Evolutionary conservation across 1,140 invertebrate genomes (phyloP).

Genomic region (Samia ricini): DNA sequence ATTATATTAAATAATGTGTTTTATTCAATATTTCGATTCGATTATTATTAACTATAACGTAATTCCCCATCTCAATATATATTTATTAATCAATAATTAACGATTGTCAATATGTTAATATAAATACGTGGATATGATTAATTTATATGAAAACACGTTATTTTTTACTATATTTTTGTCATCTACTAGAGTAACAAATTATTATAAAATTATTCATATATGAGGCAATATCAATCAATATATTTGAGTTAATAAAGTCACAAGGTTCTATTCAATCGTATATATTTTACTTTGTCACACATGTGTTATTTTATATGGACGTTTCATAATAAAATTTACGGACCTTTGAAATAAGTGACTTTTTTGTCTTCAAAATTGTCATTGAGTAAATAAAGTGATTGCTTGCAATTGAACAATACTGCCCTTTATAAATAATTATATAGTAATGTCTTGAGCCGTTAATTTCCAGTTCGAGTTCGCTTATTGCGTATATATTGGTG

Average conservation of each 20-base stretch:
- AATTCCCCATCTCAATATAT: neutral
- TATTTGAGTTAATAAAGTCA: conserved; percentile 18
- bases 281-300: neutral
- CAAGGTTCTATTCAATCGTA: conserved; percentile 13
- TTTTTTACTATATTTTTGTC: conserved; percentile 12
- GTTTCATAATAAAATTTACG: neutral
- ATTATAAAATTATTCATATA: conserved; percentile 20
- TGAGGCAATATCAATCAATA: conserved; percentile 26
- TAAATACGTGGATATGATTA: conserved; percentile 13
- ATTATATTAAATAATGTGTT: neutral
- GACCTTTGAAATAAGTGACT: neutral
- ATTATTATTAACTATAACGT: conserved; percentile 1
- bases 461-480: no score
- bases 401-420: no score
- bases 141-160: conserved; percentile 13
- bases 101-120: conserved; percentile 18
- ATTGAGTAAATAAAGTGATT: no score
- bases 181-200: conserved; percentile 1
- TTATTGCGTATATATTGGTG: no score
- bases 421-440: no score
- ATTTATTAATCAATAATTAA: conserved; percentile 13
- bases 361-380: neutral
- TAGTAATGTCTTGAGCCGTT: no score
- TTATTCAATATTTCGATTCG: neutral
- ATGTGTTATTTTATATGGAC: no score